phyloP scores from a whole-genome alignment of 2,888 invertebrate species.

The Monochamus alternatus region DNA sequence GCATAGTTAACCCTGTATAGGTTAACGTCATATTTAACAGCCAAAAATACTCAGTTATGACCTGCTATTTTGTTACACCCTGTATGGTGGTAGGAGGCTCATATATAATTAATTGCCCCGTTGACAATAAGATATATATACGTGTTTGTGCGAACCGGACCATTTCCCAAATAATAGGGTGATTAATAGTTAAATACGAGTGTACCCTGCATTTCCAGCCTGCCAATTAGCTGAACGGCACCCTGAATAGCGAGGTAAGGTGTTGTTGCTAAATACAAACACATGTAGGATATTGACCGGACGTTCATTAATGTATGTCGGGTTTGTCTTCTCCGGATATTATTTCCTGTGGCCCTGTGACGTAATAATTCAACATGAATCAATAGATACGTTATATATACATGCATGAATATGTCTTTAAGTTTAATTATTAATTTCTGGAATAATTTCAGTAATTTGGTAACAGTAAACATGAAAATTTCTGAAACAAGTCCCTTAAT shows the following conservation, averaged over 20 bases:
- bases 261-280: conserved; percentile 25
- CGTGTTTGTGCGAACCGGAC: neutral
- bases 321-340: conserved; percentile 25
- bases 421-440: too few relatives aligned
- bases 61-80: too few relatives aligned
- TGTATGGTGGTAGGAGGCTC: too few relatives aligned
- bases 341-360: conserved; percentile 24
- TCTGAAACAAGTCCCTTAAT: too few relatives aligned
- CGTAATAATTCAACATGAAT: neutral
- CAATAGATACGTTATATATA: neutral
- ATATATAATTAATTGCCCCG: neutral
- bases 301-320: conserved; percentile 29
- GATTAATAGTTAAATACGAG: conserved; percentile 20
- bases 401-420: neutral
- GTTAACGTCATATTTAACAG: too few relatives aligned
- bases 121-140: neutral
- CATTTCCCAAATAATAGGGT: conserved; percentile 14
- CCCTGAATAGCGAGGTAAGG: conserved; percentile 29
- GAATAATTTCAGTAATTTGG: too few relatives aligned
- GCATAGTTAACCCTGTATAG: too few relatives aligned
- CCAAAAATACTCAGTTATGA: too few relatives aligned
- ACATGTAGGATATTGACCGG: conserved; percentile 34
- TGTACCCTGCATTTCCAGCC: conserved; percentile 19
- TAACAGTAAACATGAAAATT: too few relatives aligned
- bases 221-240: conserved; percentile 24